Base-by-base conservation (phyloP, 2,113 vertebrate species). In the Rhinoptilus africanus region DNA sequence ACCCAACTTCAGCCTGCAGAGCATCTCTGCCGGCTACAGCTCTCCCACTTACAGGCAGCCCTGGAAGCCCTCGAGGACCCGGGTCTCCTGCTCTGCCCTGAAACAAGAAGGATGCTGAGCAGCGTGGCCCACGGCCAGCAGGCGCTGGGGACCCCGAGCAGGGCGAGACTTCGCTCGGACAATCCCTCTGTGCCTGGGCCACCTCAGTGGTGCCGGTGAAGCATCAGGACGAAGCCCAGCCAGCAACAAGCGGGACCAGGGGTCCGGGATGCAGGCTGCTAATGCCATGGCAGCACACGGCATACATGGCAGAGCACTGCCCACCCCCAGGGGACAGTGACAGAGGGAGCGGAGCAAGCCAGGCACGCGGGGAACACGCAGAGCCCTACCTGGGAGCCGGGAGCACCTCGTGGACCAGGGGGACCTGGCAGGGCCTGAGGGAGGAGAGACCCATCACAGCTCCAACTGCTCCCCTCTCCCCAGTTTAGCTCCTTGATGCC, bases 21-120 rank as follows among this genome's bases (percentile, higher is more conserved):
- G 43, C 66, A 39, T 27, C 60, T 39, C 53, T 30, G 34, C 60
- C 8, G 9, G 30, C 32, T 4, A 8, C 69, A 69, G 66, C 54
- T 71, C 41, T 77, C 54, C 39, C 35, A 98, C 99, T 98, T 97
- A 99, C 99, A 47, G 85, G 93, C 63, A 94, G 51, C n/a, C 99
- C 99, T 14, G 97, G 97, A 50, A 98, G 94, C 57, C 99, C 99
- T 94, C 95, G 98, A 47, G 97, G 94, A 27, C 99, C 99, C 2
- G 97, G 96, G 24, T 98, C 97, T 85, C 99, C 99, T 19, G 66
- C 96, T n/a, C 98, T 98, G 72, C 99, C 99, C 99, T 99, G 95
- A 76, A 88, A 85, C 32, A 50, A 66, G 85, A 87, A 64, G 67
- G 76, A n/a, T 56, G n/a, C 11, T 93, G 53, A 62, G 81, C 45